Evolutionary conservation across 2,888 invertebrate species (phyloP), one percentile per base, ranked within the genome.

Genomic region (Torymus auratus): DNA sequence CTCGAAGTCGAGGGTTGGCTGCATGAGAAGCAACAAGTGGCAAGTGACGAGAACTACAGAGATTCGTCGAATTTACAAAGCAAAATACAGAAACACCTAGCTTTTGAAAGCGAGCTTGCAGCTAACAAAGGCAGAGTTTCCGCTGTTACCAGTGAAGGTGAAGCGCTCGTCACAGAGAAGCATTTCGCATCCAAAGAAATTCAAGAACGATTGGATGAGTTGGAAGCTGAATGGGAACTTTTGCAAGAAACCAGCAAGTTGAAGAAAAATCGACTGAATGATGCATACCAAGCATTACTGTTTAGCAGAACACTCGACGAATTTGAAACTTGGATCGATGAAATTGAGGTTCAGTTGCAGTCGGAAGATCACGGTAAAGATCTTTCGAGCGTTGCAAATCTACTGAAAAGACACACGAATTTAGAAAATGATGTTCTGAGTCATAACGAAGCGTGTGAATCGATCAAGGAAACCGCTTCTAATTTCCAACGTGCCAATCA

Each of bases 21-120:
- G 84, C 94, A 95, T 83, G 97, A 98, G 89, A 99, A 99, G 91
- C 94, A 97, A 88, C 97, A 98, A 91, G 94, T 97, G 10, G 99
- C 98, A 0, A 93, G 94, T 77, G 99, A 99, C 89, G 98, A 98
- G 89, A 97, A 95, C 87, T 99, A 98, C 91, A 93, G 97, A 75
- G 99, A 99, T 87, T 95, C 97, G 0, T 97, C 96, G n/a, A 99
- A 99, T 91, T 93, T 99, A n/a, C 97, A 98, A 88, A 96, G 96
- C 87, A 99, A 99, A 92, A 96, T 98, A 50, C 98, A 99, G 90
- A 97, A 98, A 89, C 99, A 99, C 88, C 94, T 96, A 0, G 98
- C 98, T 0, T 99, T 99, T 90, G 98, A 99, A 89, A 96, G 98
- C 0, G 99, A 99, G 91, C 92, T 99, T 50, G 93, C 95, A 11